phyloP scores from a whole-genome alignment of 2,113 vertebrate species.

The Terrapene triunguis region DNA sequence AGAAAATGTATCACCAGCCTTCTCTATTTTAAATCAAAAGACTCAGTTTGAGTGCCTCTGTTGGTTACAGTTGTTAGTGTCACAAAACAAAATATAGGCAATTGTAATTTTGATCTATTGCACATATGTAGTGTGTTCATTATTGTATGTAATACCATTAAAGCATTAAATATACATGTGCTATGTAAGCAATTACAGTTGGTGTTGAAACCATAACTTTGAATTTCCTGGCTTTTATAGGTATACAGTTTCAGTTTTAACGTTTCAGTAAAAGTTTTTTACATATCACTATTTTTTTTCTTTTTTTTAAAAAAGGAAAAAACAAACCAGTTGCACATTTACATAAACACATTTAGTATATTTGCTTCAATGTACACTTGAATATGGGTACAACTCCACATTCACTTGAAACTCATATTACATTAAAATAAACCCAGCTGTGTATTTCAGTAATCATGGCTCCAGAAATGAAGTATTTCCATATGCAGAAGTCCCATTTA shows the following conservation, averaged over 20 bases:
- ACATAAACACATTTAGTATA: background rate
- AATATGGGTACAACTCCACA: background rate
- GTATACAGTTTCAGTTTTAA: background rate
- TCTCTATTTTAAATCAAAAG: conserved; percentile 22
- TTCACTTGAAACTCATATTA: background rate
- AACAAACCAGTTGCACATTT: too few relatives aligned
- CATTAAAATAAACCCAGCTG: background rate
- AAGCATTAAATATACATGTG: too few relatives aligned
- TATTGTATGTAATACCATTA: background rate
- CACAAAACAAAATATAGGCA: background rate
- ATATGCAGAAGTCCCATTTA: fast-evolving
- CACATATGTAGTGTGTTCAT: background rate
- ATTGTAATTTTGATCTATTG: background rate
- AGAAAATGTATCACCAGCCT: background rate
- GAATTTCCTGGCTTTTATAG: background rate
- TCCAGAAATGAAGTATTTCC: background rate
- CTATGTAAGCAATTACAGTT: background rate
- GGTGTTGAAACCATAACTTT: background rate
- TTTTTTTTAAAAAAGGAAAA: too few relatives aligned
- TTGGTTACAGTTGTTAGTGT: background rate
- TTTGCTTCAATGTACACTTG: background rate
- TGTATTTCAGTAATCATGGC: background rate
- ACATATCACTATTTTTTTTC: background rate
- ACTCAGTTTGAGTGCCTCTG: conserved; percentile 17
- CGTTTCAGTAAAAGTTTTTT: background rate